These are phyloP conservation scores for Umimayanthus chanpuru DNA, from an alignment of 92 coral and sea anemone genomes.

Conservation along the genomic window DNA sequence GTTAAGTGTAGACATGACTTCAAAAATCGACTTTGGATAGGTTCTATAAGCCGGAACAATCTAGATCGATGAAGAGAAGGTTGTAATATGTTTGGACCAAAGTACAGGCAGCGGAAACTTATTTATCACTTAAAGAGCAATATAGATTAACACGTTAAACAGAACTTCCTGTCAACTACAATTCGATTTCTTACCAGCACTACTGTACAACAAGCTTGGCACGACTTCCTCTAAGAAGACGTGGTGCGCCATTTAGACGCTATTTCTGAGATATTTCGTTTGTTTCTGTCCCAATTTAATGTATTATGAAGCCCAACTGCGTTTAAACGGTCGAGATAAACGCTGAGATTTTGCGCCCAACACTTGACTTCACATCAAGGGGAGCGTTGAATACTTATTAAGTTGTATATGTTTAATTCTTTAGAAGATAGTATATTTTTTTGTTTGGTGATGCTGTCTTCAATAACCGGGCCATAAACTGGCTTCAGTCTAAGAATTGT, in stretches of 20 bases:
- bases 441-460: slow-evolving; percentile 53
- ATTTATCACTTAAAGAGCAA: slow-evolving; percentile 65
- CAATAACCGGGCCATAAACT: slow-evolving; percentile 6
- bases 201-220: neutral
- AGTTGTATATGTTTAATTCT: slow-evolving; percentile 62
- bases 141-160: slow-evolving; percentile 75
- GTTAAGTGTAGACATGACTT: slow-evolving; percentile 30
- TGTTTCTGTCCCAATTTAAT: neutral
- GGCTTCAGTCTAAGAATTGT: neutral
- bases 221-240: neutral
- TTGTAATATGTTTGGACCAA: slow-evolving; percentile 18
- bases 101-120: slow-evolving; percentile 51
- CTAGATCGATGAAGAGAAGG: slow-evolving; percentile 10
- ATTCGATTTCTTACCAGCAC: slow-evolving; percentile 20
- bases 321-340: slow-evolving; percentile 22
- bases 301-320: slow-evolving; percentile 6
- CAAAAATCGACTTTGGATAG: neutral
- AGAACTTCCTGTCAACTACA: slow-evolving; percentile 60
- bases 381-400: slow-evolving; percentile 73
- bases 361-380: slow-evolving; percentile 49
- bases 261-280: neutral
- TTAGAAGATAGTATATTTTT: slow-evolving; percentile 63
- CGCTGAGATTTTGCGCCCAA: slow-evolving; percentile 7
- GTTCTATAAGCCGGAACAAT: neutral
- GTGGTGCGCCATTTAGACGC: neutral